A percentile compares a stretch with the other conserved stretches of the same genome.
Evolutionary conservation across 2,888 invertebrate species (phyloP).

Genomic region (Sphaerolaimus hirsutus): DNA sequence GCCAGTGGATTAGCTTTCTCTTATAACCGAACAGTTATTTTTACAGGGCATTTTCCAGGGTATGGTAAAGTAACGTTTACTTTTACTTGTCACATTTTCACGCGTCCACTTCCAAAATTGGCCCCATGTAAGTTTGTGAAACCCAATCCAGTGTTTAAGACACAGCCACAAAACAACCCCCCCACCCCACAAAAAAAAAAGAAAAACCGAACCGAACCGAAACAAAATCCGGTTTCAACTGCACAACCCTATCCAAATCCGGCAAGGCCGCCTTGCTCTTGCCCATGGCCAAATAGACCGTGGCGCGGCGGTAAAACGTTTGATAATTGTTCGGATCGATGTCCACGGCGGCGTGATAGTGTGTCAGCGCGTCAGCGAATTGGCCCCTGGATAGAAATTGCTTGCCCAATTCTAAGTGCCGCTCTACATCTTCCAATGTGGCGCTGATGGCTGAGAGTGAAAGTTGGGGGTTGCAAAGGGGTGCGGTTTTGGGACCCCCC

Average conservation of each 20-base stretch:
- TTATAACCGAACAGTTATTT: too few species aligned
- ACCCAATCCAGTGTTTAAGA: too few species aligned
- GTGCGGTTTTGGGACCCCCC: neutral
- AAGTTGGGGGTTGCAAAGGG: neutral
- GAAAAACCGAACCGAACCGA: conserved; percentile 42
- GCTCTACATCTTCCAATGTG: conserved; percentile 45
- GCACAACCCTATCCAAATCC: conserved; percentile 72
- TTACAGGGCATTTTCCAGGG: too few species aligned
- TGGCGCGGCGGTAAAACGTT: conserved; percentile 79
- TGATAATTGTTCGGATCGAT: conserved; percentile 82
- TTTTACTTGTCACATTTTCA: too few species aligned
- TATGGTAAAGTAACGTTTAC: too few species aligned
- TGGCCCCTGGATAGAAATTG: conserved; percentile 73
- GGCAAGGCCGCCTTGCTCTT: conserved; percentile 78
- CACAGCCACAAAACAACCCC: too few species aligned
- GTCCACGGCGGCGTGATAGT: conserved; percentile 93
- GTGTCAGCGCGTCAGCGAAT: conserved; percentile 75
- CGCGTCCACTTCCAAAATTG: conserved; percentile 1
- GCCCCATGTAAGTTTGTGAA: too few species aligned
- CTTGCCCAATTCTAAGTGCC: conserved; percentile 75
- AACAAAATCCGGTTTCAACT: conserved; percentile 76
- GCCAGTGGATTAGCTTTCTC: too few species aligned
- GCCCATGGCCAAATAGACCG: conserved; percentile 78
- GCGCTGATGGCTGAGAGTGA: conserved; percentile 6
- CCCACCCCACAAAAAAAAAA: too few species aligned